Percentiles rank a stretch among this genome's conserved stretches.
Conservation (phyloP, 2,888 invertebrate species). For the Napeogenes inachia region DNA sequence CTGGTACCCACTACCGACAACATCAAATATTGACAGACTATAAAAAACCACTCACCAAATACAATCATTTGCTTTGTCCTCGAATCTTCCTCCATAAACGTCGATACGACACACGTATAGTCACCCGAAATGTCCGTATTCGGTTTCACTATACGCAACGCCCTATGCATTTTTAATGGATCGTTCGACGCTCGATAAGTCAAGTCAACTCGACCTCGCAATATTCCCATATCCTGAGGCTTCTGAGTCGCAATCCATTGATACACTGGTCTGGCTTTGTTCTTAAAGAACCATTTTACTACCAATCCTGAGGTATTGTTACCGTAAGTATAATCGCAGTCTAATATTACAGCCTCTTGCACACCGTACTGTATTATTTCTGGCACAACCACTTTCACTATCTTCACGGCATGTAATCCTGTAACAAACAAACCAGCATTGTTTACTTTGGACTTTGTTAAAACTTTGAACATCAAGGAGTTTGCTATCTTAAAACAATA, state of each 20-base stretch:
- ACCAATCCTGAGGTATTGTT: conserved; percentile 82
- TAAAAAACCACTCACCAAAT: conserved; percentile 75
- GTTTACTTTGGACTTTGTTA: conserved; percentile 18
- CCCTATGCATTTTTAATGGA: conserved; percentile 82
- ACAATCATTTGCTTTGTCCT: conserved; percentile 81
- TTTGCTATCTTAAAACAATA: conserved; percentile 20
- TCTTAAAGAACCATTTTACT: conserved; percentile 87
- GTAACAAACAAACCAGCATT: conserved; percentile 53
- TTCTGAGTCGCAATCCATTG: conserved; percentile 86
- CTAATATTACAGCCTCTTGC: conserved; percentile 80
- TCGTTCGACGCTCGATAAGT: conserved; percentile 81
- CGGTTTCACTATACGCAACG: conserved; percentile 83
- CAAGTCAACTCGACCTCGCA: conserved; percentile 78
- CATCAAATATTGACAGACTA: conserved; percentile 19
- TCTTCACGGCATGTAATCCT: conserved; percentile 78
- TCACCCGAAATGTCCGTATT: conserved; percentile 85
- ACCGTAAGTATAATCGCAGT: conserved; percentile 83
- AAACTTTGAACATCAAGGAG: conserved; percentile 15
- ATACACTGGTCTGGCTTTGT: conserved; percentile 82
- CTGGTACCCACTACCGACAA: conserved; percentile 9
- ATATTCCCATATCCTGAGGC: conserved; percentile 80
- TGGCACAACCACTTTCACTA: conserved; percentile 80
- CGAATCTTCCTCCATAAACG: conserved; percentile 82
- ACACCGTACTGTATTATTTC: conserved; percentile 80
- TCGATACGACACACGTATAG: conserved; percentile 85